phyloP scores from a whole-genome alignment of 2,113 vertebrate genomes.

The Leucoraja erinaceus region DNA sequence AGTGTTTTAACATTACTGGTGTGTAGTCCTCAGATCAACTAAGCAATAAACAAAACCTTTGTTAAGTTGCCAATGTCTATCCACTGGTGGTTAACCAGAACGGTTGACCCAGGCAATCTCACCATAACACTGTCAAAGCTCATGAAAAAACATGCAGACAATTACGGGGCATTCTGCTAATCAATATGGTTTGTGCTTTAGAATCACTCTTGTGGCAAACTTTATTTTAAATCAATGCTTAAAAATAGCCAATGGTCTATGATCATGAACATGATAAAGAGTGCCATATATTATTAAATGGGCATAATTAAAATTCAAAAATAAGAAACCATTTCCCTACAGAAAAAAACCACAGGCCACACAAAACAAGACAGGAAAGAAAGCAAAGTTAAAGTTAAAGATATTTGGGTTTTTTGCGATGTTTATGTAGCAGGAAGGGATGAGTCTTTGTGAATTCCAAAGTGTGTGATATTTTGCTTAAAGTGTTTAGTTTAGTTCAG shows the following conservation, averaged over 20 bases:
- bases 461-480: not conserved
- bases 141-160: not conserved
- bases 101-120: not conserved
- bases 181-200: not conserved
- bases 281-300: not conserved
- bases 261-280: not conserved
- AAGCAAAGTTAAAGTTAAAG: constrained; percentile 19
- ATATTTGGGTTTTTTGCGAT: not conserved
- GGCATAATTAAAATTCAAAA: constrained; percentile 1
- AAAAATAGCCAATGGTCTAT: not conserved
- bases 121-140: not conserved
- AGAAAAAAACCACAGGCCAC: not conserved
- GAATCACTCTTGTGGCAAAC: not conserved
- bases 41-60: not conserved
- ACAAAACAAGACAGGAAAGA: not conserved
- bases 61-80: not conserved
- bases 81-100: not conserved
- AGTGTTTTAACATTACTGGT: not conserved
- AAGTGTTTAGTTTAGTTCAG: not conserved
- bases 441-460: not conserved
- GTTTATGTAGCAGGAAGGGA: not conserved
- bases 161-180: not conserved
- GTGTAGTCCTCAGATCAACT: not conserved
- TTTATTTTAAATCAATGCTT: not conserved
- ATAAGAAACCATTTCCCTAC: not conserved